Percentiles rank a stretch among this genome's conserved stretches.
Evolutionary conservation across 2,888 invertebrate genomes (phyloP).

Genomic region (Eilema sororculum): DNA sequence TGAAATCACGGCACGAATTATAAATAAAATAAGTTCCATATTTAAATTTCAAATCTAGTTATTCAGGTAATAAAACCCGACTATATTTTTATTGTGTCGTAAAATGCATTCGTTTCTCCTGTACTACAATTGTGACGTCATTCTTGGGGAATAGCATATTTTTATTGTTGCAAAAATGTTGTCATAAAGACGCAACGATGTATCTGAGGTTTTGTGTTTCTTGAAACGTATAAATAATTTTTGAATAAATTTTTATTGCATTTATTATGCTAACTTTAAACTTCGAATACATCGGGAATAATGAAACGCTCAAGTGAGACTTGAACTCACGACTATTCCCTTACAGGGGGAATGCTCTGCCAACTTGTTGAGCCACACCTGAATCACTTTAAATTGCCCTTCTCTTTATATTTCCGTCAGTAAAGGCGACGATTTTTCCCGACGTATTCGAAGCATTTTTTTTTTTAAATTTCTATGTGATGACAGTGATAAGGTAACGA

Average conservation of each 20-base stretch:
- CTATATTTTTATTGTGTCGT: constrained; percentile 51
- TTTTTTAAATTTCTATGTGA: neutral
- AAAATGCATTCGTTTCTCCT: constrained; percentile 43
- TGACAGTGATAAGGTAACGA: no score
- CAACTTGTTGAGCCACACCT: no score
- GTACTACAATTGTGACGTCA: constrained; percentile 42
- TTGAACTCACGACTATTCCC: no score
- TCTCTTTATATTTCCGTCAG: no score
- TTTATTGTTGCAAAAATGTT: constrained; percentile 38
- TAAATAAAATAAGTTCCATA: constrained; percentile 18
- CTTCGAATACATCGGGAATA: no score
- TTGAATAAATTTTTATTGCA: no score
- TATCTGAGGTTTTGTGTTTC: neutral
- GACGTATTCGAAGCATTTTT: no score
- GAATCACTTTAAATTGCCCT: no score
- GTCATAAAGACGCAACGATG: constrained; percentile 20
- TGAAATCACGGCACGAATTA: constrained; percentile 10
- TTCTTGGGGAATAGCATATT: constrained; percentile 46
- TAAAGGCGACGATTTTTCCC: no score
- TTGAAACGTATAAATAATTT: neutral
- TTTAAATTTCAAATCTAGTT: constrained; percentile 40
- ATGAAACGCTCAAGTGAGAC: no score
- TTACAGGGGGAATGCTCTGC: no score
- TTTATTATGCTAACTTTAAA: no score
- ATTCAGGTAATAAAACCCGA: constrained; percentile 46